These are phyloP conservation scores for Synanthedon formicaeformis DNA, from an alignment of 2,888 invertebrate species.

Conservation along the genomic window DNA sequence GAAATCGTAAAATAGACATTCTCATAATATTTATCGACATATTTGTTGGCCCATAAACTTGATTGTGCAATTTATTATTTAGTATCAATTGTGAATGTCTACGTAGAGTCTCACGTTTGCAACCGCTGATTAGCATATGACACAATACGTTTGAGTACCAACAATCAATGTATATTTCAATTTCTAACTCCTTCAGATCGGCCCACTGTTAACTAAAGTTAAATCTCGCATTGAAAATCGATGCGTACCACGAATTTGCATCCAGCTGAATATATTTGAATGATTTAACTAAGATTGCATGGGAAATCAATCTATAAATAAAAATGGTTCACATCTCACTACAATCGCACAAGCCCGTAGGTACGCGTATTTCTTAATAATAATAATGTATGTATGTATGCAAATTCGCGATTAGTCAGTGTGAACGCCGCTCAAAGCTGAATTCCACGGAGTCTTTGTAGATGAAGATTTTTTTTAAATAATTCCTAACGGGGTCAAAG, in stretches of 20 bases:
- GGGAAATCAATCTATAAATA: constrained; percentile 36
- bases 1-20: background rate
- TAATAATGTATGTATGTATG: background rate
- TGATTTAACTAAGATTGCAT: constrained; percentile 27
- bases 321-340: constrained; percentile 31
- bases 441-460: too few species aligned
- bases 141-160: background rate
- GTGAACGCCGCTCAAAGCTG: background rate
- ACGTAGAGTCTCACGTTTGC: background rate
- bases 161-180: background rate
- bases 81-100: background rate
- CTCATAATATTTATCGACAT: background rate
- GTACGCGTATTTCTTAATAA: background rate
- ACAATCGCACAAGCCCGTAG: background rate
- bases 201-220: constrained; percentile 6
- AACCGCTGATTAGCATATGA: background rate
- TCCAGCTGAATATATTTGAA: constrained; percentile 24
- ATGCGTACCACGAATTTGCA: constrained; percentile 20
- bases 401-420: background rate
- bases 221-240: constrained; percentile 13
- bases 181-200: constrained; percentile 12
- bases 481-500: too few species aligned
- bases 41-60: background rate
- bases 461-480: too few species aligned
- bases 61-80: background rate